Base-by-base conservation (phyloP, 2,113 vertebrate genomes). In the Apodemus speciosus region DNA sequence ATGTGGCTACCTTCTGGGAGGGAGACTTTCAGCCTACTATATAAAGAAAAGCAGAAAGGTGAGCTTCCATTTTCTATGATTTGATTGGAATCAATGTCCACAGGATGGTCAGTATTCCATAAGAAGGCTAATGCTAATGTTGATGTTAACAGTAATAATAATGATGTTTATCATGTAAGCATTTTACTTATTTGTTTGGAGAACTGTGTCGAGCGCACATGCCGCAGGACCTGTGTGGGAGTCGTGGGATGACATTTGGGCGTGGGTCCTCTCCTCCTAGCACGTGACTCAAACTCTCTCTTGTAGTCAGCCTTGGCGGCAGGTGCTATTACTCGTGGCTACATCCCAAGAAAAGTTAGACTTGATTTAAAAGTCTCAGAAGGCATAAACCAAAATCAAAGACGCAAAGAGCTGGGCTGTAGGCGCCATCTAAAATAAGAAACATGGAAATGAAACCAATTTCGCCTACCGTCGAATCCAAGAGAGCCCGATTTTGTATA, bases 401-500 rank as follows among this genome's bases (percentile, higher is more conserved):
- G 68, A 75, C 93, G 49, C 9, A 60, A 53, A 40, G 40, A 71
- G 3, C 58, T 75, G 20, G 64, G 75, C 27, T 89, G 35, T 32
- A 38, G 9, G 64, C 21, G 32, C 72, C 51, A 32, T 93, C 27
- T 92, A 76, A 88, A 91, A 87, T 53, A 86, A 86, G 56, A 91
- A 85, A 95, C 60, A 4, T n/a, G 58, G 58, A 91, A 77, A 51
- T 20, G 10, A 64, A 3, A 53, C 3, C 11, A 49, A 25, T 94
- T 79, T 7, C 68, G 73, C 38, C 85, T 81, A 38, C 69, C 35
- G 21, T 88, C 4, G 51, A 68, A 23, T 81, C 79, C 32, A 25
- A 90, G 40, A 89, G 73, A 92, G 64, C 89, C 69, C 21, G 35
- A 80, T 71, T 93, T 90, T 77, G 43, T 35, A 38, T 43, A n/a